phyloP scores from a whole-genome alignment of 64 coral and sea anemone species.

The Trachythela sp. region DNA sequence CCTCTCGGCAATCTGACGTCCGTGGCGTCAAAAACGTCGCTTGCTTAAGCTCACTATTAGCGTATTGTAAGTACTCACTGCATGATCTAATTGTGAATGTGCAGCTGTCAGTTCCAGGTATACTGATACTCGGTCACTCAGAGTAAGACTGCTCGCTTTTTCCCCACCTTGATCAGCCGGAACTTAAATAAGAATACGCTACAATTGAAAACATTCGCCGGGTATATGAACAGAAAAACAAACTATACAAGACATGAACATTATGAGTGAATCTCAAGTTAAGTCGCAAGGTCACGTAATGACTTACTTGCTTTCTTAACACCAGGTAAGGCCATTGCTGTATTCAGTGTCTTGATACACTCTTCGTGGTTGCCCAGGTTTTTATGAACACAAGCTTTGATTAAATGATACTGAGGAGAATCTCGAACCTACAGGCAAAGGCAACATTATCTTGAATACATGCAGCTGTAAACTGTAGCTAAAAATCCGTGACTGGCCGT shows the following conservation, averaged over 20 bases:
- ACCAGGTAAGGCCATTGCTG: slow-evolving; percentile 86
- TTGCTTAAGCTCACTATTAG: too few species aligned
- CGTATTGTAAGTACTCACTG: not conserved
- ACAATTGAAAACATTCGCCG: not conserved
- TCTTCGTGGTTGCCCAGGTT: slow-evolving; percentile 80
- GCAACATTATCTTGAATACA: too few species aligned
- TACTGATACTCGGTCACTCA: slow-evolving; percentile 81
- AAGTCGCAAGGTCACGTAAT: too few species aligned
- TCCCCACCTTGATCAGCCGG: slow-evolving; percentile 54
- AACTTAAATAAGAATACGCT: slow-evolving; percentile 24
- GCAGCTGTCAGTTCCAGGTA: slow-evolving; percentile 64
- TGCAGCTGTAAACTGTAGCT: too few species aligned
- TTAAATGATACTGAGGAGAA: slow-evolving; percentile 85
- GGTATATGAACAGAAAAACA: too few species aligned
- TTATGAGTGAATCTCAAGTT: too few species aligned
- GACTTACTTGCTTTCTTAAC: slow-evolving; percentile 83
- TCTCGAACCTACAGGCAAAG: slow-evolving; percentile 65
- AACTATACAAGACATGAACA: too few species aligned
- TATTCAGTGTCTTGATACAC: slow-evolving; percentile 74
- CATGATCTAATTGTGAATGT: not conserved
- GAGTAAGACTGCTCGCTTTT: slow-evolving; percentile 36
- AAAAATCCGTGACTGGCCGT: too few species aligned
- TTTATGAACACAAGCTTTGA: slow-evolving; percentile 93
- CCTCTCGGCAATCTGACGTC: too few species aligned
- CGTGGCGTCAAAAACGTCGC: too few species aligned